phyloP scores from a whole-genome alignment of 1,140 invertebrate species.

The Anoplolepis gracilipes region DNA sequence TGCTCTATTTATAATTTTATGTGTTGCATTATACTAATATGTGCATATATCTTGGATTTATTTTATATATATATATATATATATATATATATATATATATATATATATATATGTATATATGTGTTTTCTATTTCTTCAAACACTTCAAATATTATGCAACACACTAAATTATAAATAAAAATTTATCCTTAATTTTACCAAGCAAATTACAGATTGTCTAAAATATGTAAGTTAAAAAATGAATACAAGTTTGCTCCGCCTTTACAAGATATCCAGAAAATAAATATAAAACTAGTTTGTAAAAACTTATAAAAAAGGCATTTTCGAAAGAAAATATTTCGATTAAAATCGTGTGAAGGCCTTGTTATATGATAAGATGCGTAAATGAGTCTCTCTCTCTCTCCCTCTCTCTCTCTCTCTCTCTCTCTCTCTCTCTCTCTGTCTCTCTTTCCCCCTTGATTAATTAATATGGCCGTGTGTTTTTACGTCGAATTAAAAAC shows the following conservation, averaged over 20 bases:
- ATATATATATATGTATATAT: no score
- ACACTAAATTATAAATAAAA: no score
- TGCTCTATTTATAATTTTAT: no score
- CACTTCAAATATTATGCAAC: no score
- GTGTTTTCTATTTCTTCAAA: no score
- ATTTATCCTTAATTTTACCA: no score
- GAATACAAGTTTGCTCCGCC: background rate
- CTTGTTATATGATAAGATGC: constrained; percentile 11
- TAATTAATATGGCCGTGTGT: constrained; percentile 52
- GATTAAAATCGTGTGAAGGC: constrained; percentile 38
- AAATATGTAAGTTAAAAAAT: background rate
- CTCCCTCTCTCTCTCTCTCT: no score
- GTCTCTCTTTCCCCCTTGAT: background rate
- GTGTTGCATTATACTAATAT: no score
- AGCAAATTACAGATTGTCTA: no score
- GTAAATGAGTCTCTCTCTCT: background rate
- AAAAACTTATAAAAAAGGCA: background rate
- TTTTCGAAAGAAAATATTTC: constrained; percentile 15
- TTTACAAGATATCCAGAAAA: background rate
- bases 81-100: no score
- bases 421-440: background rate
- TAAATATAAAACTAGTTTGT: background rate
- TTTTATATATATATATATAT: no score
- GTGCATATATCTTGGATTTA: no score
- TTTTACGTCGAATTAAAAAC: constrained; percentile 53